Conservation (phyloP, 1,140 invertebrate species). For the Rhagoletis pomonella region DNA sequence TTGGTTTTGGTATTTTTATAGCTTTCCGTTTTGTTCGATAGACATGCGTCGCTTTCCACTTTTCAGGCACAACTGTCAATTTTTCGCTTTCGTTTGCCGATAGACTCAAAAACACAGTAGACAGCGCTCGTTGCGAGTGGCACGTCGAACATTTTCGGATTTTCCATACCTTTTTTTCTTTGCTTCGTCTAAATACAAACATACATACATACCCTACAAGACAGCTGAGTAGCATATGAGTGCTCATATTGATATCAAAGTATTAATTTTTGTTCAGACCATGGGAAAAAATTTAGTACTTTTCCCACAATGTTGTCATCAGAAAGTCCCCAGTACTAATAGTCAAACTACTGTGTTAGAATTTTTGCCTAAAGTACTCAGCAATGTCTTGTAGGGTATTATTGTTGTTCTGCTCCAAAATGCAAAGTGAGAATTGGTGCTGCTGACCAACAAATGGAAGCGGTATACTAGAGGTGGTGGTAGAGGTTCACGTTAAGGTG, state of each 20-base stretch:
- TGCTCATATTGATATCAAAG: no score
- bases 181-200: background rate
- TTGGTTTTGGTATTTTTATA: background rate
- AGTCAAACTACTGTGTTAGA: no score
- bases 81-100: constrained; percentile 34
- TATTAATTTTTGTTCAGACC: no score
- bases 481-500: background rate
- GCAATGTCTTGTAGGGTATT: no score
- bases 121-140: background rate
- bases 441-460: no score
- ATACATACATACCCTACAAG: background rate
- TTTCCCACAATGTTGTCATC: no score
- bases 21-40: constrained; percentile 2
- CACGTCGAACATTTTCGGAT: constrained; percentile 43
- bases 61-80: constrained; percentile 45
- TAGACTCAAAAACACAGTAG: background rate
- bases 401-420: background rate
- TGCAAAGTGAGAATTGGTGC: background rate
- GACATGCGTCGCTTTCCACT: constrained; percentile 26
- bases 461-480: background rate
- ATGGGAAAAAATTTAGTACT: no score
- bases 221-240: no score
- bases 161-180: background rate
- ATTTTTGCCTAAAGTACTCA: no score
- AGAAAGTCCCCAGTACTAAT: no score